A percentile compares a stretch with the other conserved stretches of the same genome.
phyloP scores from a whole-genome alignment of 2,888 invertebrate species.

The Deilephila porcellus region DNA sequence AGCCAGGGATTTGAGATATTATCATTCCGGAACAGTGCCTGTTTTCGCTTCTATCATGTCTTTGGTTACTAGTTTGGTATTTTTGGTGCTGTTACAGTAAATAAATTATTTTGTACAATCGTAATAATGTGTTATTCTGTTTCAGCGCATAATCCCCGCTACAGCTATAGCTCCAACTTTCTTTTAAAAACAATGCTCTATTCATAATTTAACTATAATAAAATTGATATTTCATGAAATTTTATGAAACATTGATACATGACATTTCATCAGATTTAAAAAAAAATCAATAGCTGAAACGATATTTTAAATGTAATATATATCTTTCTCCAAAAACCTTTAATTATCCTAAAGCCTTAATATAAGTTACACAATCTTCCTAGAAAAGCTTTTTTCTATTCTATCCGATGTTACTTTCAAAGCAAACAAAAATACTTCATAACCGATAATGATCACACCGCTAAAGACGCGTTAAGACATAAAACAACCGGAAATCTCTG shows the following conservation, averaged over 20 bases:
- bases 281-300: no score
- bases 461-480: conserved; percentile 15
- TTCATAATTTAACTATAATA: no score
- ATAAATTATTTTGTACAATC: neutral
- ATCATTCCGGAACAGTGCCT: conserved; percentile 47
- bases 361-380: neutral
- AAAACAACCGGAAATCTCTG: conserved; percentile 17
- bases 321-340: no score
- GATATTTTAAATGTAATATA: no score
- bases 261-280: no score
- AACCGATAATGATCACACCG: conserved; percentile 1
- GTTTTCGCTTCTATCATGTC: conserved; percentile 4
- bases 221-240: no score
- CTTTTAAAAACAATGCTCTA: no score
- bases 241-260: no score
- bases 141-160: neutral
- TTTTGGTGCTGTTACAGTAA: conserved; percentile 18
- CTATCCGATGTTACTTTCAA: neutral
- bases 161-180: no score
- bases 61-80: conserved; percentile 7
- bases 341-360: no score
- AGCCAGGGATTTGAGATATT: conserved; percentile 49
- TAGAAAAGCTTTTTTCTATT: neutral
- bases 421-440: neutral
- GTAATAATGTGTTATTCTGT: neutral